phyloP scores from a whole-genome alignment of 2,888 invertebrate genomes.

The Andrena minutula region DNA sequence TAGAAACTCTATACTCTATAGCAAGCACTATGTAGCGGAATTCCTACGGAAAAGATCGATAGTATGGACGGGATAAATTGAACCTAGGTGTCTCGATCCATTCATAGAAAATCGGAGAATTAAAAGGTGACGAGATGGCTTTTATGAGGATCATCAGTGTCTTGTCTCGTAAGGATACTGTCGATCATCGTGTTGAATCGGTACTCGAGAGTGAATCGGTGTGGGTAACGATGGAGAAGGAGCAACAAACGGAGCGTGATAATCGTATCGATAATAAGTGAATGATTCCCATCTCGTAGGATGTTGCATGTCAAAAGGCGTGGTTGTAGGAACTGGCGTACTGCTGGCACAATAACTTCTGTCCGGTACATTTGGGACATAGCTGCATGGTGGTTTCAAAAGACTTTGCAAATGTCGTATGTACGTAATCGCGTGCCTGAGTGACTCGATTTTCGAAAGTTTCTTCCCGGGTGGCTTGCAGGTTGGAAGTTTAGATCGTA shows the following conservation, averaged over 20 bases:
- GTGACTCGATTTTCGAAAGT: slow-evolving; percentile 93
- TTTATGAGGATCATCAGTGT: slow-evolving; percentile 56
- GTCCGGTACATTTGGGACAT: slow-evolving; percentile 73
- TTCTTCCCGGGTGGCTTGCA: slow-evolving; percentile 94
- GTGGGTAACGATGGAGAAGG: slow-evolving; percentile 71
- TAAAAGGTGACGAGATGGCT: background rate
- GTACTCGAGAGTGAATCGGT: slow-evolving; percentile 62
- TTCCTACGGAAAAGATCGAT: background rate
- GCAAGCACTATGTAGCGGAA: background rate
- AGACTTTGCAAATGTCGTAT: slow-evolving; percentile 90
- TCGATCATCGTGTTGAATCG: slow-evolving; percentile 69
- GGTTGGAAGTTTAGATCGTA: slow-evolving; percentile 91
- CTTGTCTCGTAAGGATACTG: slow-evolving; percentile 68
- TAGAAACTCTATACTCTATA: background rate
- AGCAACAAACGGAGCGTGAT: slow-evolving; percentile 78
- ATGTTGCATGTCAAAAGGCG: slow-evolving; percentile 77
- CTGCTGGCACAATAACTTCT: slow-evolving; percentile 72
- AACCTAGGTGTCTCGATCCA: background rate
- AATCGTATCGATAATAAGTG: slow-evolving; percentile 82
- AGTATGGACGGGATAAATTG: slow-evolving; percentile 3
- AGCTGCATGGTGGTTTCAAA: slow-evolving; percentile 83
- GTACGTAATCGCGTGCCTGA: slow-evolving; percentile 92
- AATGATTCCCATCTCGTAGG: slow-evolving; percentile 81
- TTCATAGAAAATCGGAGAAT: background rate
- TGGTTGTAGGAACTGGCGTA: slow-evolving; percentile 46